Percentiles rank a stretch among this genome's conserved stretches.
Evolutionary conservation across 2,888 invertebrate genomes (phyloP).

Genomic region (Rhingia rostrata): DNA sequence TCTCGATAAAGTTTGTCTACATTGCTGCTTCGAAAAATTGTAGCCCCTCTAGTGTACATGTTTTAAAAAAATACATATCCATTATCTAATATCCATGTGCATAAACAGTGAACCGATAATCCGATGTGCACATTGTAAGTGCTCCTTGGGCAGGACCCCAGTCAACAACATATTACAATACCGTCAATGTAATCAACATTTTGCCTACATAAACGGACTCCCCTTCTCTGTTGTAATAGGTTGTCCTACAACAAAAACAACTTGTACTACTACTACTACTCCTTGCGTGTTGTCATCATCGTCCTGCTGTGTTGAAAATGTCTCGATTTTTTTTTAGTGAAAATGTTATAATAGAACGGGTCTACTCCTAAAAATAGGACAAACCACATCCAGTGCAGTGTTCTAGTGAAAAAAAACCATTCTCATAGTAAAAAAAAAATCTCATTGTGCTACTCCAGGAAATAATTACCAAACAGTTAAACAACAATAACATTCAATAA

Average conservation of each 20-base stretch:
- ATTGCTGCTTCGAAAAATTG: constrained; percentile 7
- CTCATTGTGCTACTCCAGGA: not conserved
- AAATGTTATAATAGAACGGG: not conserved
- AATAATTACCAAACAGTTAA: not conserved
- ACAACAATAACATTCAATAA: constrained; percentile 17
- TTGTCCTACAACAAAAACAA: not conserved
- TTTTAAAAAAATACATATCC: not conserved
- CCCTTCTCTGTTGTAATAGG: constrained; percentile 6
- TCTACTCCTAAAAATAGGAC: constrained; percentile 16
- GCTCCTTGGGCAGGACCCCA: not conserved
- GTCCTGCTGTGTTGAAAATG: constrained; percentile 9
- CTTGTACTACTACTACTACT: constrained; percentile 7
- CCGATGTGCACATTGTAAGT: constrained; percentile 16
- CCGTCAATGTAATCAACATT: not conserved
- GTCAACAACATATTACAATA: constrained; percentile 3
- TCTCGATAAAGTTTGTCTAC: constrained; percentile 1
- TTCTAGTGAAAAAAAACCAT: not conserved
- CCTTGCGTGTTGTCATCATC: constrained; percentile 14
- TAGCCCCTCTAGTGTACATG: not conserved
- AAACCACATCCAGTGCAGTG: not conserved
- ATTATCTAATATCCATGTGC: constrained; percentile 26
- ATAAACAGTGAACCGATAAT: constrained; percentile 7
- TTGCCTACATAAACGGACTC: constrained; percentile 7
- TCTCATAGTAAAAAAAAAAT: not conserved
- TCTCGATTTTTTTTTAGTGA: constrained; percentile 1